These are phyloP conservation scores for Aspidapion aeneum DNA, from an alignment of 2,888 invertebrate species.

Conservation along the genomic window DNA sequence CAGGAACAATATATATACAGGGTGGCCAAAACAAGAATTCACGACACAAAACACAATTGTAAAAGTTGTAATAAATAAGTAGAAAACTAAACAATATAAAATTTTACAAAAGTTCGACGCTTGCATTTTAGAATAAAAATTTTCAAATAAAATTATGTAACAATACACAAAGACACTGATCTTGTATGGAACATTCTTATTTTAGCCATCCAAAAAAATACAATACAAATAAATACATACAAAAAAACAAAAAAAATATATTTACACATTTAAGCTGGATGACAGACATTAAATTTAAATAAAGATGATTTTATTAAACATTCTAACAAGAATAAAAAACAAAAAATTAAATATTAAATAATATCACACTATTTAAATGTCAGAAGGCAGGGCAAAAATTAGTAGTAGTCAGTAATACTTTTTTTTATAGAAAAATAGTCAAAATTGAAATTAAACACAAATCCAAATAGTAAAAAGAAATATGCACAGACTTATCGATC, in stretches of 20 bases:
- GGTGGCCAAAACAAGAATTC: not conserved
- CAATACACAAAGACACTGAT: constrained; percentile 33
- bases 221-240: constrained; percentile 35
- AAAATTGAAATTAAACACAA: not conserved
- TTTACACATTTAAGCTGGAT: constrained; percentile 39
- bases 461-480: not conserved
- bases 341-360: constrained; percentile 48
- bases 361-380: constrained; percentile 47
- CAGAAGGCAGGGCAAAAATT: not conserved
- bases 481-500: no score
- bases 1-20: constrained; percentile 2
- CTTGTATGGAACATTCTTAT: not conserved
- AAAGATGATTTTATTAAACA: constrained; percentile 44
- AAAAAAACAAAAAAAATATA: constrained; percentile 42
- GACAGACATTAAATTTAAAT: constrained; percentile 40
- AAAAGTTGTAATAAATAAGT: constrained; percentile 20
- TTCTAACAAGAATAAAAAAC: constrained; percentile 42
- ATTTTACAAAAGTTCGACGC: constrained; percentile 17
- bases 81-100: constrained; percentile 13
- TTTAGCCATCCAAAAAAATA: constrained; percentile 43
- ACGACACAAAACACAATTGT: constrained; percentile 5
- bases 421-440: not conserved
- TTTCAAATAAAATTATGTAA: constrained; percentile 46
- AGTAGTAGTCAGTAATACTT: no score
- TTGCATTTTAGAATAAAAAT: constrained; percentile 30